Conservation (phyloP, 2,888 invertebrate genomes). For the Conomelus anceps region DNA sequence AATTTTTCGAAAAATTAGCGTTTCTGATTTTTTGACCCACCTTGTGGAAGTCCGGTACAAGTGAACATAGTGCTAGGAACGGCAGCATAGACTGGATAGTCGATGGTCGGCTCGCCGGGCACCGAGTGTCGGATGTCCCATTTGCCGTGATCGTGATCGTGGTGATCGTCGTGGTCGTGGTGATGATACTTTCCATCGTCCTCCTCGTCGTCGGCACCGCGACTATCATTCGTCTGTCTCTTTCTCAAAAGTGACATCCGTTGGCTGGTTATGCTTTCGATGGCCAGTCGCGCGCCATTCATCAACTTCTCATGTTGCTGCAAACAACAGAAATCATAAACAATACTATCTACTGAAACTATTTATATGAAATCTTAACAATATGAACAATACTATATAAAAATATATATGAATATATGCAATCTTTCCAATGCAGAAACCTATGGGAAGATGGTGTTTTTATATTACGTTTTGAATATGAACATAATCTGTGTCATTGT, state of each 20-base stretch:
- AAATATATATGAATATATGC: no score
- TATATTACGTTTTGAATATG: no score
- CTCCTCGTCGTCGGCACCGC: background rate
- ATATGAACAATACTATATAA: no score
- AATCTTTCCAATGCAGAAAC: no score
- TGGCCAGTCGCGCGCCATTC: background rate
- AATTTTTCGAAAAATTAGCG: background rate
- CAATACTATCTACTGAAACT: background rate
- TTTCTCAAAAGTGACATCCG: background rate
- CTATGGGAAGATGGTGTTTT: no score
- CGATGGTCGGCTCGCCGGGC: background rate
- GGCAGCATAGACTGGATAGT: conserved; percentile 5
- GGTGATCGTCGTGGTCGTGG: background rate
- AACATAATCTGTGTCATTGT: no score
- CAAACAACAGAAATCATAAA: background rate
- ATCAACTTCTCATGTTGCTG: background rate
- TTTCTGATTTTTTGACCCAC: no score
- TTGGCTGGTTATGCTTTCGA: background rate
- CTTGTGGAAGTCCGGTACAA: background rate
- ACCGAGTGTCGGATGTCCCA: conserved; percentile 7
- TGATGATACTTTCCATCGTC: conserved; percentile 6
- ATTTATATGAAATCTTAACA: no score
- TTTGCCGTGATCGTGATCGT: background rate
- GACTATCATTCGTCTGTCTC: background rate
- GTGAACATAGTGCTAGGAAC: conserved; percentile 5